Base-by-base conservation (phyloP, 2,888 invertebrate genomes). In the Caenorhabditis sp. region DNA sequence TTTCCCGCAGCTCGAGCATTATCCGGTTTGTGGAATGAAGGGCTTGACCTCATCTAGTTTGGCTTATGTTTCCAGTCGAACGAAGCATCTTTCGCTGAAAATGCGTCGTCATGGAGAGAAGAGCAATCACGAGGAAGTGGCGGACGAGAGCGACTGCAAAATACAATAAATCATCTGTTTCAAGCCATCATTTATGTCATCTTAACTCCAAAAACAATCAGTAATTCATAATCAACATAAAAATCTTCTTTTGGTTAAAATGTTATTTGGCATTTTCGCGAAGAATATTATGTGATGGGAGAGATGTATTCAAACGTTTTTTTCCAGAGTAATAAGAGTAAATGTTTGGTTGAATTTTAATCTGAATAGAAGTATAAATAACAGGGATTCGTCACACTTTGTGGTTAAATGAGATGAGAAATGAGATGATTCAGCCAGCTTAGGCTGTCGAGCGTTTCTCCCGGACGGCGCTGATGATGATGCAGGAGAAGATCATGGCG, bases 41-140 rank as follows among this genome's bases (percentile, higher is more conserved):
- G 13, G 9, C 35, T n/a, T n/a, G n/a, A n/a, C n/a, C n/a, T n/a
- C n/a, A n/a, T n/a, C n/a, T n/a, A n/a, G n/a, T n/a, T n/a, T n/a
- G n/a, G n/a, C n/a, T n/a, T n/a, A n/a, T n/a, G n/a, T n/a, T 70
- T 76, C 30, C 58, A 82, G 82, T 39, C 48, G 86, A 27, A 86
- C 86, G 5, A 86, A 86, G 27, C 86, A 86, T 68, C 79, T 86
- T 9, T 85, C 85, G 3, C 71, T 86, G 45, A 86, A 84, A 56
- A 83, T 86, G 81, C 63, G 85, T 61, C 74, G 84, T 17, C 83
- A 80, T 56, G 83, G 81, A 2, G 84, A 84, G 22, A 85, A 83
- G 41, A 48, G 45, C 8, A 71, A 65, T 15, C 56, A 61, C 35
- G 78, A 78, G 13, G 80, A 81, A 15, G 52, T 79, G 8, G 73